These are phyloP conservation scores for Oreamnos americanus DNA, from an alignment of 2,113 vertebrate genomes.

Conservation along the genomic window DNA sequence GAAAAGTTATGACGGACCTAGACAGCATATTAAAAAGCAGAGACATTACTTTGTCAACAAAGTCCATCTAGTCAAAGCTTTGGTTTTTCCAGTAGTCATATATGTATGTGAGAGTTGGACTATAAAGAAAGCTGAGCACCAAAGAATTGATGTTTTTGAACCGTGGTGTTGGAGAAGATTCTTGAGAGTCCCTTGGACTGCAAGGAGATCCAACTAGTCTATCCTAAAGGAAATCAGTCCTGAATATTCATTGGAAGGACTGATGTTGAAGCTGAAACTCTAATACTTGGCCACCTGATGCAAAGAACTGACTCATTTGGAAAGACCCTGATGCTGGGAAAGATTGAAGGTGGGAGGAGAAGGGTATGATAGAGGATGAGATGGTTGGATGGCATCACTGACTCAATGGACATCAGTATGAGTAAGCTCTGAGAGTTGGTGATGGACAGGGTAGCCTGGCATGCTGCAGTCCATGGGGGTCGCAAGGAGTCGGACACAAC, in stretches of 20 bases:
- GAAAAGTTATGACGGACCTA: not conserved
- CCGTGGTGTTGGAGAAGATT: not conserved
- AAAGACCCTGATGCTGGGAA: not conserved
- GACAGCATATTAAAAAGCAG: not conserved
- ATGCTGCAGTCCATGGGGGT: not conserved
- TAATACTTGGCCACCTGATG: not conserved
- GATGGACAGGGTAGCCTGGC: not conserved
- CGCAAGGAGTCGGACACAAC: accelerated
- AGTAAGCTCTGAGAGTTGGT: not conserved
- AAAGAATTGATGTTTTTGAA: not conserved
- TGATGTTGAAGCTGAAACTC: not conserved
- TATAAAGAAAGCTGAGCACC: not conserved
- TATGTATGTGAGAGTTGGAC: not conserved
- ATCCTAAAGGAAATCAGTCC: not conserved
- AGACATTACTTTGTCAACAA: not conserved
- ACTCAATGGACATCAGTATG: not conserved
- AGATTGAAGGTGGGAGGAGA: not conserved
- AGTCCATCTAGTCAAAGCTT: not conserved
- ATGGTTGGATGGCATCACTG: not conserved
- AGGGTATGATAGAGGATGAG: accelerated
- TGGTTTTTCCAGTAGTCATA: not conserved
- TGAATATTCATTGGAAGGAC: not conserved
- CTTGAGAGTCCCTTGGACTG: not conserved
- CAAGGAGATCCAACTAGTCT: not conserved
- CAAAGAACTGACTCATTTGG: not conserved